Base-by-base conservation (phyloP, 1,140 invertebrate genomes). In the Latrodectus geometricus region DNA sequence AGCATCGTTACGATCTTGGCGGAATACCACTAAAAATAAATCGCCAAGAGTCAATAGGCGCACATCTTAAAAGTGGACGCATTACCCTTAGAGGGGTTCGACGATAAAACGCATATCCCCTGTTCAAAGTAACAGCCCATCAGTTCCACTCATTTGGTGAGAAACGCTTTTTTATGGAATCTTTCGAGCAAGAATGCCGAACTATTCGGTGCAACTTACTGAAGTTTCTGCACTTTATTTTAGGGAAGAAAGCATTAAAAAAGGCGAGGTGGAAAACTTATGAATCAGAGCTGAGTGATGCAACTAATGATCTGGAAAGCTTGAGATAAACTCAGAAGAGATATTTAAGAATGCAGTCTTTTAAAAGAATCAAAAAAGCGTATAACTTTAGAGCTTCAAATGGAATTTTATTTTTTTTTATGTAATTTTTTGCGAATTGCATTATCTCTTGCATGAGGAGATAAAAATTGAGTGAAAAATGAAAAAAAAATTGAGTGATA, bases 111-210 rank as follows among this genome's bases (percentile, higher is more conserved):
- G 72, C 20, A 66, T 65, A 61, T 74, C 72, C 79, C 69, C 80
- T 56, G 61, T 49, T 74, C 50, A 21, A 9, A 74, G 70, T 83
- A 83, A 83, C 70, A 83, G 80, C 80, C 80, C 80, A 83, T 83
- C 56, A 50, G 80, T 83, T 83, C 80, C 80, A 83, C 80, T 83
- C 80, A 83, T 83, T 83, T 83, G 70, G 70, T 83, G 80, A 83
- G 65, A 83, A 83, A 83, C 69, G 80, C 80, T 23, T 23, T 83
- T 83, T 83, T 83, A 83, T 83, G 56, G 80, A 23, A 48, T 79
- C 54, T 61, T 79, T 14, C 17, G 54, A 23, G 20, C 9, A 14
- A 20, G 15, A 23, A 9, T 61, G 50, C 48, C 79, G 9, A 15
- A 52, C 23, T 21, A 20, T 35, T 61, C 12, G 50, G 61, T 23